Base-by-base conservation (phyloP, 1,140 invertebrate species). In the Chymomyza costata region DNA sequence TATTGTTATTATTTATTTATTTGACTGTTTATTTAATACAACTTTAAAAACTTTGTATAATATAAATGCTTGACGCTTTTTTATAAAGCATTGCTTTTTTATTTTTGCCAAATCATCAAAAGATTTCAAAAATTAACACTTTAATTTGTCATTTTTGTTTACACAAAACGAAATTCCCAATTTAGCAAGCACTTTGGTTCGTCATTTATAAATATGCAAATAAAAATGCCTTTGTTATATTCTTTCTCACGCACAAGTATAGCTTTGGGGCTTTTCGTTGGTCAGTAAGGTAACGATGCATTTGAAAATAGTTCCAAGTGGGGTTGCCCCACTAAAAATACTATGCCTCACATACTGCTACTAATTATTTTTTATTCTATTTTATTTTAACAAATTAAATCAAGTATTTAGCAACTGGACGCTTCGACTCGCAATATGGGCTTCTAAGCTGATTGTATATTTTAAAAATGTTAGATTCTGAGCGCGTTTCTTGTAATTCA, bases 261-360 rank as follows among this genome's bases (percentile, higher is more conserved):
- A 44, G 6, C 44, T 43, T 47, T 51, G 53, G 44, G 49, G 47
- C 30, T 25, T 58, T 52, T 48, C 15, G 8, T n/a, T 25, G 21
- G 21, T 8, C 45, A 28, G n/a, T 10, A 38, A 49, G 6, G 21
- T 45, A 38, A 13, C 11, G 39, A 28, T 50, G 28, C 30, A 25
- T 25, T 25, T 3, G 21, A 25, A 25, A 5, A 8, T 8, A 25
- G 21, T 25, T 25, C n/a, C 21, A 25, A 5, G 3, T 50, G 35
- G 58, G 53, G 3, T 16, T 40, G 6, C 53, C 58, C 52, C 13
- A 45, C 11, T 32, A 39, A 28, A 61, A 60, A 61, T 28, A 44
- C 54, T n/a, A n/a, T n/a, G n/a, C n/a, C n/a, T n/a, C n/a, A n/a
- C n/a, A n/a, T n/a, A n/a, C n/a, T n/a, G n/a, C n/a, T n/a, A n/a